phyloP scores from a whole-genome alignment of 1,140 invertebrate species.

The Tetramorium parvispinum region DNA sequence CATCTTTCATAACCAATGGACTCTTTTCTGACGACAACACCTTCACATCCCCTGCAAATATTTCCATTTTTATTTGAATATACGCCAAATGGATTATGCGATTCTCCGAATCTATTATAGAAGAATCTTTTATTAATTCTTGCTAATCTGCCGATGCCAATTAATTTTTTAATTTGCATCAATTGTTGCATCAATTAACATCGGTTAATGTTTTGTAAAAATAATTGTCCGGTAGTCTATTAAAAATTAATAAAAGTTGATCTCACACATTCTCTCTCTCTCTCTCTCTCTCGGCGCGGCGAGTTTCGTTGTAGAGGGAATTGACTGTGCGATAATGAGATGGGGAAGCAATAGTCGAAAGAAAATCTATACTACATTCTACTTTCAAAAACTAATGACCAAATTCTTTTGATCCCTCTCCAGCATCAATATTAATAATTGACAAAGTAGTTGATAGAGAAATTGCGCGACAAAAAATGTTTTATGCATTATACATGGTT shows the following conservation, averaged over 20 bases:
- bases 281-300: too few relatives aligned
- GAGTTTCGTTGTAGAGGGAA: too few relatives aligned
- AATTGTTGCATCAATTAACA: not conserved
- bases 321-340: too few relatives aligned
- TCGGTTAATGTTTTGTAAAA: not conserved
- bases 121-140: not conserved
- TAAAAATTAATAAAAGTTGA: not conserved
- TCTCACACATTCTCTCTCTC: too few relatives aligned
- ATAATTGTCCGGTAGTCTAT: not conserved
- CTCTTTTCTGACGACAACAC: constrained; percentile 93
- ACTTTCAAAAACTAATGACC: too few relatives aligned
- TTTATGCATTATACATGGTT: not conserved
- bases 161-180: not conserved
- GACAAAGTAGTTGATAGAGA: too few relatives aligned
- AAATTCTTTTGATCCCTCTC: too few relatives aligned
- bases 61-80: not conserved
- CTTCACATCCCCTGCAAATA: constrained; percentile 92
- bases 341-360: too few relatives aligned
- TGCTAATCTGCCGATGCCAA: not conserved
- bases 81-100: too few relatives aligned
- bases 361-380: too few relatives aligned
- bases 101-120: not conserved
- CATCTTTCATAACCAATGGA: constrained; percentile 94
- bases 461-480: too few relatives aligned
- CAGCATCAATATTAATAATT: too few relatives aligned